phyloP scores from a whole-genome alignment of 2,888 invertebrate genomes.

The Orchestes rusci region DNA sequence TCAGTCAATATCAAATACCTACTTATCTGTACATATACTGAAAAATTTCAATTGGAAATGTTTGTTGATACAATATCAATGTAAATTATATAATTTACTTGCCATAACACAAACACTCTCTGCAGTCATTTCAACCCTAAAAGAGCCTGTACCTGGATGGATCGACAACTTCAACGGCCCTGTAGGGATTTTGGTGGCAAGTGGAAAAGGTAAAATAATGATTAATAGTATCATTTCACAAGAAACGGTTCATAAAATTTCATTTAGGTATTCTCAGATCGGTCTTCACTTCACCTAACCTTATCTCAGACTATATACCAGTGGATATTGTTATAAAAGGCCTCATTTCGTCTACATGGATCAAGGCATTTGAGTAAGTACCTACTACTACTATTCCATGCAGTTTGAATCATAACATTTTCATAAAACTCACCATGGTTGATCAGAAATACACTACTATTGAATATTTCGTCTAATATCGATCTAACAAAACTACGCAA shows the following conservation, averaged over 20 bases:
- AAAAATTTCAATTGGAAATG: too few species aligned
- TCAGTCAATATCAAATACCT: neutral
- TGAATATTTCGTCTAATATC: too few species aligned
- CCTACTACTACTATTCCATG: slow-evolving; percentile 9
- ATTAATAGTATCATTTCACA: neutral
- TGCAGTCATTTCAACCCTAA: slow-evolving; percentile 25
- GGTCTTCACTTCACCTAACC: slow-evolving; percentile 26
- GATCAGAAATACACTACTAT: too few species aligned
- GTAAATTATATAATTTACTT: too few species aligned
- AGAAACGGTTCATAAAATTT: neutral
- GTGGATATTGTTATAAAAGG: slow-evolving; percentile 29
- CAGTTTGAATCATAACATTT: too few species aligned
- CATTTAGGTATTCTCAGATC: slow-evolving; percentile 30
- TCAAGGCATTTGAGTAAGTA: slow-evolving; percentile 24
- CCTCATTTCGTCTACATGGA: slow-evolving; percentile 25
- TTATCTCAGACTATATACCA: slow-evolving; percentile 32
- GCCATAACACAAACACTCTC: too few species aligned
- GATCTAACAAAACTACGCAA: too few species aligned
- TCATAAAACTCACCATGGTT: too few species aligned
- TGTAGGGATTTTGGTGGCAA: slow-evolving; percentile 61
- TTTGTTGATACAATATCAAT: too few species aligned
- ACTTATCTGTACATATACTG: too few species aligned
- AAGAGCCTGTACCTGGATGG: slow-evolving; percentile 50
- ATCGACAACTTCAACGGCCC: slow-evolving; percentile 91
- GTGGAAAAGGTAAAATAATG: slow-evolving; percentile 29